Evolutionary conservation across 2,113 vertebrate species (phyloP).

Genomic region (Pseudolaguvia tuberculata): DNA sequence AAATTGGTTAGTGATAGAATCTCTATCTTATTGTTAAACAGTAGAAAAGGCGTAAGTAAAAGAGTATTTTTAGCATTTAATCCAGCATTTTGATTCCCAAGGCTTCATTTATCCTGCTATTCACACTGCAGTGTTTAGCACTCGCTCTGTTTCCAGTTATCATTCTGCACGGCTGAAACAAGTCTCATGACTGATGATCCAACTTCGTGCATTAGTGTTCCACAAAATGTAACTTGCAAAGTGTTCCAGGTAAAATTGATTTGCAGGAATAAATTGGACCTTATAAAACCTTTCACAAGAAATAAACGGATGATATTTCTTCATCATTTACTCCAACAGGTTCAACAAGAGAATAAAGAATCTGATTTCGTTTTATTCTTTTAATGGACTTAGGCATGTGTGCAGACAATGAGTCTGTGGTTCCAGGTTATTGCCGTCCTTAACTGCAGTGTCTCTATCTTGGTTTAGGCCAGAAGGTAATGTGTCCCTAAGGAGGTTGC

Average conservation of each 20-base stretch:
- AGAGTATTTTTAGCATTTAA: background rate
- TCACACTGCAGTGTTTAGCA: background rate
- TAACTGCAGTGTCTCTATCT: slow-evolving; percentile 39
- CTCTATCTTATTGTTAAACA: background rate
- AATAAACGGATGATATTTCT: background rate
- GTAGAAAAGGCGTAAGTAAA: background rate
- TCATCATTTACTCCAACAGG: background rate
- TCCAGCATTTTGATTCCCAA: background rate
- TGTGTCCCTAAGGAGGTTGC: slow-evolving; percentile 44
- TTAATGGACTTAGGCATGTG: background rate
- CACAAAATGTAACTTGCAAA: background rate
- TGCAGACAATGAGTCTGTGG: slow-evolving; percentile 5
- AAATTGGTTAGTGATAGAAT: background rate
- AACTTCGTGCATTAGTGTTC: background rate
- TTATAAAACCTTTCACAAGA: background rate
- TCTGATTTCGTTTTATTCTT: background rate
- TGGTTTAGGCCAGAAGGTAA: slow-evolving; percentile 40
- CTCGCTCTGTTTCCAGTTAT: background rate
- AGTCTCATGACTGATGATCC: background rate
- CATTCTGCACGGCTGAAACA: background rate
- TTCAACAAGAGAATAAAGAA: background rate
- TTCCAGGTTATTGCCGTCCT: slow-evolving; percentile 16
- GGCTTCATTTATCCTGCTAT: background rate
- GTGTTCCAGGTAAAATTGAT: background rate
- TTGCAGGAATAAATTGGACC: background rate